Base-by-base conservation (phyloP, 2,113 vertebrate genomes). In the Paraplagusia blochii region DNA sequence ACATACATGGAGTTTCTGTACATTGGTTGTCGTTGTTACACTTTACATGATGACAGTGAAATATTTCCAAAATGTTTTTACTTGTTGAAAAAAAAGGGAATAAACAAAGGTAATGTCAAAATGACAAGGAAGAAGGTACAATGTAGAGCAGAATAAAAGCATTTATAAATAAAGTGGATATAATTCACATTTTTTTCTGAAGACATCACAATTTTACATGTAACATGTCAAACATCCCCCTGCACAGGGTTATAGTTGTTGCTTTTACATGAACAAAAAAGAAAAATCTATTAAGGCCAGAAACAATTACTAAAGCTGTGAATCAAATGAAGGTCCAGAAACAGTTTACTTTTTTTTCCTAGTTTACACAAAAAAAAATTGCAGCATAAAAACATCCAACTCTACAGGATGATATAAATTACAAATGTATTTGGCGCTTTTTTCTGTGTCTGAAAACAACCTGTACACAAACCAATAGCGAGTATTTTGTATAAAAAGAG, bases 151-250 rank as follows among this genome's bases (percentile, higher is more conserved):
- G 57, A 84, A 80, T 80, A 81, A 85, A 88, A 59, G 79, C 80
- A 79, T 91, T 88, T 89, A 84, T 87, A 88, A 90, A 89, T 89
- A 82, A 82, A 84, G 77, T 79, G 63, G 76, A 80, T 76, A 80
- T 76, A 85, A 74, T 85, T 89, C 86, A 88, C 86, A 82, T 80
- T 51, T 85, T 81, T 81, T 85, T 80, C 81, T 82, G 69, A 84
- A 76, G 74, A 91, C 84, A 47, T 71, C 81, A 85, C 66, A 62
- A 69, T 67, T 53, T 48, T 63, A 88, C 79, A 81, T 55, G 63
- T 66, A 76, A 77, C 74, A 76, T 57, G 82, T 74, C 72, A 65
- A 61, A 79, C 63, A 46, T 79, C 64, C 67, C 59, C 69, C 72
- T 71, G 59, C 40, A 59, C 33, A 9, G 56, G 66, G 63, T 69